A percentile compares a stretch with the other conserved stretches of the same genome.
phyloP scores from a whole-genome alignment of 1,140 invertebrate species.

The Scaptomyza hsui region DNA sequence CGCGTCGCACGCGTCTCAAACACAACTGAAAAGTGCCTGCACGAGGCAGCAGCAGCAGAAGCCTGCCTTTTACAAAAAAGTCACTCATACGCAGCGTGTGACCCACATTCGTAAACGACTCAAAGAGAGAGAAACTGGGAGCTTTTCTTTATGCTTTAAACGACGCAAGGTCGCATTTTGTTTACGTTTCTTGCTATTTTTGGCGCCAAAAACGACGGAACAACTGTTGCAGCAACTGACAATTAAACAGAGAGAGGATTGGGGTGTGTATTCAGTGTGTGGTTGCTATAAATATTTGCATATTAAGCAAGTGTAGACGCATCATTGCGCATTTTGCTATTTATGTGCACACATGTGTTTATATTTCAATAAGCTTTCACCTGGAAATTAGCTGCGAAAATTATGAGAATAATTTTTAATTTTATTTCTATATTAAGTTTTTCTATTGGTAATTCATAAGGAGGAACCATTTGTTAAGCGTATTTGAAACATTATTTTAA shows the following conservation, averaged over 20 bases:
- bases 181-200: slow-evolving; percentile 75
- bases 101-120: slow-evolving; percentile 61
- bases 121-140: slow-evolving; percentile 1
- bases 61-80: slow-evolving; percentile 30
- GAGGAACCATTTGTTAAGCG: not conserved
- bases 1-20: slow-evolving; percentile 51
- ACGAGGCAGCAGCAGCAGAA: not conserved
- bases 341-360: not conserved
- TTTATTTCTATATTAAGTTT: not conserved
- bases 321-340: slow-evolving; percentile 11
- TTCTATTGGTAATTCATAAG: no score
- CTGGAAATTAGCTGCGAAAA: not conserved
- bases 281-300: slow-evolving; percentile 28
- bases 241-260: not conserved
- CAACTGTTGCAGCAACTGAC: slow-evolving; percentile 64
- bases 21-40: slow-evolving; percentile 47
- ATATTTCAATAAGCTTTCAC: not conserved
- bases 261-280: not conserved
- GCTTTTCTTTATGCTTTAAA: slow-evolving; percentile 23
- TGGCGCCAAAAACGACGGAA: slow-evolving; percentile 69
- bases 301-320: slow-evolving; percentile 22
- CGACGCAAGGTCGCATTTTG: slow-evolving; percentile 37
- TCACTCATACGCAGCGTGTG: slow-evolving; percentile 72
- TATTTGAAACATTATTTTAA: not conserved
- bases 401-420: not conserved